Base-by-base conservation (phyloP, 2,888 invertebrate species). In the Drosophila mimica region DNA sequence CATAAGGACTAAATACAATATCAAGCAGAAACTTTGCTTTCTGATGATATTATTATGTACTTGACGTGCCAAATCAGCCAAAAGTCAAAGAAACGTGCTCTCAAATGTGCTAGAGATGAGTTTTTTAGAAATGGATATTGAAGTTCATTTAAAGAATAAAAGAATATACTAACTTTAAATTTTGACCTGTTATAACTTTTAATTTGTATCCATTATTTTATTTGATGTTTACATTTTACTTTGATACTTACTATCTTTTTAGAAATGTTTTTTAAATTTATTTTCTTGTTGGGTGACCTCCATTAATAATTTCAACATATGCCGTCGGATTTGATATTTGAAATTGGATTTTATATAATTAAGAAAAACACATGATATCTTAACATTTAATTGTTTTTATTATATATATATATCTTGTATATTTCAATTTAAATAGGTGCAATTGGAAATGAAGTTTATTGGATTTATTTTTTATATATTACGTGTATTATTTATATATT, bases 41-140 rank as follows among this genome's bases (percentile, higher is more conserved):
- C 69, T 70, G 76, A 74, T 89, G 70, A 74, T 76, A 81, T 88
- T 74, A 81, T 79, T 76, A 75, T 76, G 66, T 75, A 75, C 67
- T 70, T 74, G 73, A 77, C 77, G 72, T 76, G 68, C 53, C 54
- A 77, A 82, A 65, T 66, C 69, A 75, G 64, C 57, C 54, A 53
- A 62, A 69, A 71, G 71, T 43, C 51, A 61, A 79, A 48, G 63
- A 52, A 65, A 67, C 40, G 49, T 54, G 66, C 63, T 56, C 28
- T 40, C 30, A 30, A 31, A 43, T n/a, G 15, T 15, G 25, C 8
- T 57, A 31, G 43, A 43, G 40, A 20, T 40, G 43, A 8, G 17
- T 31, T 8, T 38, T 38, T 38, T 15, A 15, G 0, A 0, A 13
- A 20, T 43, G 13, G 3, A 20, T 46, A 7, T 7, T 15, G 13